Evolutionary conservation across 2,888 invertebrate genomes (phyloP), one percentile per base, ranked within the genome.

Genomic region (Torymus tubicola): DNA sequence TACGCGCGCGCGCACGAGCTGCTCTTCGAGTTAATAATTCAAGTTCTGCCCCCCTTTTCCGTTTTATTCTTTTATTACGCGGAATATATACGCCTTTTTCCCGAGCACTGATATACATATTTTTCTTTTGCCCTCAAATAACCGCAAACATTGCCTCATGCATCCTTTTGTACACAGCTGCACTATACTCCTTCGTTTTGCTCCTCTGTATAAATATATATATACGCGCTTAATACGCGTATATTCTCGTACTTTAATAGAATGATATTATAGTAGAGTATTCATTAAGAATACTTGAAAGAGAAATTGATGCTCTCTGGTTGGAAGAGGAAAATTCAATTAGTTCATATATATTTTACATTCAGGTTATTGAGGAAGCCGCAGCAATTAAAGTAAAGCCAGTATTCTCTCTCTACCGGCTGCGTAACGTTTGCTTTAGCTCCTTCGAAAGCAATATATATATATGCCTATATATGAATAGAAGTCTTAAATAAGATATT

Each of bases 1-100:
- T 68, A 70, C 77, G 61, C 42, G 61, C 72, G 50, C 18, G 42
- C 72, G 21, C 24, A n/a, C n/a, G n/a, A n/a, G n/a, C n/a, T n/a
- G 65, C 65, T 55, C 70, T 52, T 18, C 55, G 10, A n/a, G 70
- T 77, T 70, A 70, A 77, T 77, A 77, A 77, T 77, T 77, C 77
- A 70, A 77, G 24, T 70, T 71, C 60, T 21, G 61, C 69, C 64
- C 21, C 53, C 52, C 16, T 57, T 31, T 16, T 3, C 16, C 24
- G 24, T 73, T 68, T 52, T 75, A 31, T 31, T 53, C 18, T 67
- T 60, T 68, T 75, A 68, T 53, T 18, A 50, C n/a, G 16, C 13
- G 50, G n/a, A 53, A 13, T 50, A 53, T 12, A 16, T 31, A n/a
- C n/a, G n/a, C n/a, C n/a, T n/a, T 8, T 31, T 31, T 31, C 31